Base-by-base conservation (phyloP, 2,888 invertebrate species). In the Monoplex corrugatus region DNA sequence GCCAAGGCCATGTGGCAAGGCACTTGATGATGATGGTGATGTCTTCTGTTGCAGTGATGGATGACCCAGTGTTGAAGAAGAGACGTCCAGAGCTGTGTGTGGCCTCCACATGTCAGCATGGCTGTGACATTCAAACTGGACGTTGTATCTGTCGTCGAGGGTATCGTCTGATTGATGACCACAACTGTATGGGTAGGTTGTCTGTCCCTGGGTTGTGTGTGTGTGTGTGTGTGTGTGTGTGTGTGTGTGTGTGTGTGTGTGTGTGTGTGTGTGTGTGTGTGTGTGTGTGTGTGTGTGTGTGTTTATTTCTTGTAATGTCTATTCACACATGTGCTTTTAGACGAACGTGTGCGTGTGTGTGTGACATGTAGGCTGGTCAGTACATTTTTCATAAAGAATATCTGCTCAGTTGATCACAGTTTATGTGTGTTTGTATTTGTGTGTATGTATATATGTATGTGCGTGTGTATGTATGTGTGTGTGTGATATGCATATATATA, bases 81-180 rank as follows among this genome's bases (percentile, higher is more conserved):
- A n/a, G 90, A 28, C 90, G 91, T 32, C 91, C 91, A 2, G 89
- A 90, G 5, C 85, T 91, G 35, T 94, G 95, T 91, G 35, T 75
- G 28, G 88, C 90, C n/a, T 68, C 72, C 28, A 85, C 75, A 0
- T 95, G 95, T 92, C 87, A 91, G n/a, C 94, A 95, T 50, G 93
- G 93, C 10, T 95, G 95, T 92, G 94, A 95, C 89, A 93, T 93
- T 16, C 92, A 93, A 72, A 94, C 92, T 5, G 94, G 94, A 0
- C 57, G 92, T 1, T 95, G 95, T 90, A 93, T 94, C 32, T 95
- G 95, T 92, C 91, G 91, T 44, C 93, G 94, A 89, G 95, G 95
- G 35, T 95, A 93, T 90, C 91, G 91, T 57, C 90, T 93, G 88
- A 90, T 84, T 72, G 40, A 63, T 2, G 63, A 90, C 57, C 19